Evolutionary conservation across 2,113 vertebrate genomes (phyloP).

Genomic region (Numenius arquata): DNA sequence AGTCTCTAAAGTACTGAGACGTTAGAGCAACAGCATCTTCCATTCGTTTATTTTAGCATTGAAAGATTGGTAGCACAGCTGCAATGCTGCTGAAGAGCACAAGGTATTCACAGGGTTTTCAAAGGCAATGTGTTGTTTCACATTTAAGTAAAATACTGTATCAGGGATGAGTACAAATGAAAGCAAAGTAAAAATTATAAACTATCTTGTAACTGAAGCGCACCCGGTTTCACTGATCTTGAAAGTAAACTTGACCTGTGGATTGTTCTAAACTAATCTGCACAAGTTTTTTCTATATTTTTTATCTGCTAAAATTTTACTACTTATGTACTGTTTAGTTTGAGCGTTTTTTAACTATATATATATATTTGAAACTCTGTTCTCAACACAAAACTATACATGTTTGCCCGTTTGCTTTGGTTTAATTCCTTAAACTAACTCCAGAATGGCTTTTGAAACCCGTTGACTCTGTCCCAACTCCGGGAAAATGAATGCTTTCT

Average conservation of each 20-base stretch:
- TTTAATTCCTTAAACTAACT: conserved; percentile 53
- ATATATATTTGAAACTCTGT: not conserved
- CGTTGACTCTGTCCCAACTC: not conserved
- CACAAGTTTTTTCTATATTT: not conserved
- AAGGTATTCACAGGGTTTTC: conserved; percentile 6
- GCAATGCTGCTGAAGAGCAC: not conserved
- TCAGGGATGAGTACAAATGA: not conserved
- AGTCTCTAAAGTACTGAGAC: not conserved
- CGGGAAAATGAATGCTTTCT: conserved; percentile 15
- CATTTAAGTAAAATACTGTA: conserved; percentile 39
- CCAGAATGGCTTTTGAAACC: conserved; percentile 35
- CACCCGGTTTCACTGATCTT: not conserved
- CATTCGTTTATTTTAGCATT: not conserved
- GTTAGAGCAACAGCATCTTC: not conserved
- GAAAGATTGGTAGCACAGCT: conserved; percentile 12
- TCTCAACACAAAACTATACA: not conserved
- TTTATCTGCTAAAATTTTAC: not conserved
- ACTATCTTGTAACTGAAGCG: not conserved
- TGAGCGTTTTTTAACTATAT: not conserved
- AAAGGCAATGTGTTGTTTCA: not conserved
- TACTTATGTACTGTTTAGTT: not conserved
- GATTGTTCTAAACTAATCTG: conserved; percentile 32
- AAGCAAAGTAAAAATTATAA: not conserved
- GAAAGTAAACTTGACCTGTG: conserved; percentile 12
- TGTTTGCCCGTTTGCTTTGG: conserved; percentile 32